Base-by-base conservation (phyloP, 1,140 invertebrate genomes). In the Drosophila repleta region DNA sequence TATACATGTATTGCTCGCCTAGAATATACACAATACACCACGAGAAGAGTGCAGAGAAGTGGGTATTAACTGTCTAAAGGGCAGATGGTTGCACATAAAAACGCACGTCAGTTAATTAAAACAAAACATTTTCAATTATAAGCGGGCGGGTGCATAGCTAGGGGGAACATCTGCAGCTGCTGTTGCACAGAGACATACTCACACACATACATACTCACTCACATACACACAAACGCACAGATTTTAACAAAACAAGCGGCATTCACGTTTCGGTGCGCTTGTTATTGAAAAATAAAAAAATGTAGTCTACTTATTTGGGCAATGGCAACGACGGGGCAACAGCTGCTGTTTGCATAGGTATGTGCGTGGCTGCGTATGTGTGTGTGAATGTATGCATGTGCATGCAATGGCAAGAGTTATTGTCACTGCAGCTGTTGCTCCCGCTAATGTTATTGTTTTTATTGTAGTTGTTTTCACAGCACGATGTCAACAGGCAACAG, bases 91-190 rank as follows among this genome's bases (percentile, higher is more conserved):
- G 80, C 67, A 57, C 74, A 76, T 75, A 88, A 85, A 85, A 85
- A 75, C 35, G 41, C 58, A 70, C 69, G 58, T 58, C 77, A 85
- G 82, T 87, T 85, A 85, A 85, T 87, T 87, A 87, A 87, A 87
- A 79, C 82, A 82, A 87, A 87, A 87, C 83, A 87, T 83, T 87
- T 87, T 88, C 82, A 88, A 87, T 87, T 87, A 82, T 58, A 79
- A 69, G 35, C 15, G 26, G 17, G 17, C 11, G 45, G 51, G 15
- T 15, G 35, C 51, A 48, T 46, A 26, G 65, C 52, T 41, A 18
- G 53, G 46, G 45, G 52, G 49, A 26, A 1, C 26, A 18, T n/a
- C 26, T 58, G 55, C 69, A 32, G 56, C 39, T 46, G 57, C 61
- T 51, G 72, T 66, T 6, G 64, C 51, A 82, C 48, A 63, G 43